Base-by-base conservation (phyloP, 2,797 vertebrate genomes). In the Acanthiza pusilla region DNA sequence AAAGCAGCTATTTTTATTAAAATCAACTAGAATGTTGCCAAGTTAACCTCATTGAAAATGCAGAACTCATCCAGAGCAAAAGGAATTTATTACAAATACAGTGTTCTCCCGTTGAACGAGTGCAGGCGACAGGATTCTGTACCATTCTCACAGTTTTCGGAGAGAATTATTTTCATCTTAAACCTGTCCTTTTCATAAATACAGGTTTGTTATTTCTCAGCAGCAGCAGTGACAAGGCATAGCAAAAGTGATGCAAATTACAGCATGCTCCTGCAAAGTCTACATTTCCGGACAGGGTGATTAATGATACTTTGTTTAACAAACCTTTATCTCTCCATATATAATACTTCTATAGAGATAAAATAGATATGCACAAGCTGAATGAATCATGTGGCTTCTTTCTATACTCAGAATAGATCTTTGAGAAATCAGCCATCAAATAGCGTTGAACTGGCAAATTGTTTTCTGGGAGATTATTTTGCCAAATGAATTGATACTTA, bases 1-100 rank as follows among this genome's bases (percentile, higher is more conserved):
- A 97, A 98, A 98, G 98, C 97, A 97, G 97, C 98, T 98, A 98
- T 98, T 98, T 98, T 98, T 98, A 98, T 98, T 98, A 98, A 98
- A 98, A 98, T 98, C 98, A 98, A 98, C 97, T 96, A 94, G 97
- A 97, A 97, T 97, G 97, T 97, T 98, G 98, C 98, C 98, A 98
- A 98, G 98, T 98, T 98, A 98, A 98, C 97, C 98, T 98, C 98
- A 98, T 98, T 98, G 98, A 98, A 98, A 97, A 98, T 98, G 98
- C 98, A 98, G 97, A 98, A 98, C 98, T 98, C 98, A 98, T 98
- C 97, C 95, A 96, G 93, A 97, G 97, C 97, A 97, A 98, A 98
- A 98, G 97, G 98, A 98, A 98, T 98, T 97, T 98, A 98, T 98
- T 98, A 98, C 97, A 98, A 98, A 98, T 97, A 97, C 98, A 97